phyloP scores from a whole-genome alignment of 2,113 vertebrate species.

The Sakesphorus luctuosus region DNA sequence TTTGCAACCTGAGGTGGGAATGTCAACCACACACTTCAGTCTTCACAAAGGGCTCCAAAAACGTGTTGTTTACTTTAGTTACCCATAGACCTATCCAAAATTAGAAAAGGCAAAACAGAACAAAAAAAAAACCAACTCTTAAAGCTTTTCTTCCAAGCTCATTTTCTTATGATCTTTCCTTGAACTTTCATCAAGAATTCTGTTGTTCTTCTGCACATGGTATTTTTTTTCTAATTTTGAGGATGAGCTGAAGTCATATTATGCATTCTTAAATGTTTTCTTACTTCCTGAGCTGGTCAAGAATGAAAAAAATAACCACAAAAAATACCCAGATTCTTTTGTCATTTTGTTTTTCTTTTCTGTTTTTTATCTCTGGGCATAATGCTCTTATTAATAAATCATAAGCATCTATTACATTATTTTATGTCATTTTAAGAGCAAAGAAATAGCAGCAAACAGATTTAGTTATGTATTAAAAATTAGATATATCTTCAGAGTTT shows the following conservation, averaged over 20 bases:
- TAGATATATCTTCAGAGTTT: neutral
- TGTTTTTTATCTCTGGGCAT: neutral
- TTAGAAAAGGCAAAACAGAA: neutral
- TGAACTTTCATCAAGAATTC: neutral
- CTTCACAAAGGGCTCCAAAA: neutral
- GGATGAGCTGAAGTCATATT: neutral
- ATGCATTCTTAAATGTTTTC: neutral
- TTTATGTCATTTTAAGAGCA: neutral
- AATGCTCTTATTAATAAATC: neutral
- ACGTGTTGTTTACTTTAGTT: neutral
- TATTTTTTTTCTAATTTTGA: neutral
- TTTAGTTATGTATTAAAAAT: neutral
- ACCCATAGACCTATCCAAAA: neutral
- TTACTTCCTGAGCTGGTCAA: neutral
- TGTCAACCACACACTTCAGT: rapidly evolving
- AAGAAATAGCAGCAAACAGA: neutral
- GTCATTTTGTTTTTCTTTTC: neutral
- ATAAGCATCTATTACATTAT: neutral
- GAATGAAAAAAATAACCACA: neutral
- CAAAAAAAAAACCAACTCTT: neutral
- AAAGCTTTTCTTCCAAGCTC: neutral
- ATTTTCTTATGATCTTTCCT: neutral
- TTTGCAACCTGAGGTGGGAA: neutral
- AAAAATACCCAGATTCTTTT: neutral
- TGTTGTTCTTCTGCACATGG: neutral